Base-by-base conservation (phyloP, 2,797 vertebrate species). In the Macropodus opercularis region DNA sequence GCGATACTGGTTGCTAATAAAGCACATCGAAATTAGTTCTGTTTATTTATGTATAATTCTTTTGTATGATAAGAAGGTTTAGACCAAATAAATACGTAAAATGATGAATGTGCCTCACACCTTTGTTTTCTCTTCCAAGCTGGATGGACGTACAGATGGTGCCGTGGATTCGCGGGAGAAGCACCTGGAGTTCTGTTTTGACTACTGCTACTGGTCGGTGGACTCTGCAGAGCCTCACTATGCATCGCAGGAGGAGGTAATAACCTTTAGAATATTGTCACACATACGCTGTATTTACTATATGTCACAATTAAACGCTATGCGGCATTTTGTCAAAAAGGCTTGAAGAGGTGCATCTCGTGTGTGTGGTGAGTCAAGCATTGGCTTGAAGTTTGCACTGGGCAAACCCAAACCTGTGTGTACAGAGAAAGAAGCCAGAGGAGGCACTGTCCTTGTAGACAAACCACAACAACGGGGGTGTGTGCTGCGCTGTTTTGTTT, bases 141-240 rank as follows among this genome's bases (percentile, higher is more conserved):
- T 94, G 87, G 94, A 96, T 27, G 92, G 81, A 49, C 94, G 93
- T 44, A 70, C 92, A 48, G 94, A 96, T 12, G 90, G 77, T 24
- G 80, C 84, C 6, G 92, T 92, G 21, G 95, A 96, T 80, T 93
- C 93, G 0, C 93, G 94, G 80, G 96, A 97, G 81, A 96, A 94
- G 85, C 73, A 93, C 42, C 80, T 94, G 70, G 95, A 96, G 71
- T 99, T 97, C 75, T 92, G 93, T 63, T 99, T 99, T 87, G 97
- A 99, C 89, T 98, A 97, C 81, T 97, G 96, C 90, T 99, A 98
- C 87, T 99, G 96, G 96, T 99, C 98, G 6, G 94, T 95, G 77
- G 93, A 96, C 86, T 90, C 94, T 0, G 92, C 93, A 50, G 95
- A 95, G 71, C 89, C 94, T 19, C 94, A 93, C 61, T 94, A 95